These are phyloP conservation scores for Cebus imitator DNA, from an alignment of 2,113 vertebrate species.

Conservation along the genomic window DNA sequence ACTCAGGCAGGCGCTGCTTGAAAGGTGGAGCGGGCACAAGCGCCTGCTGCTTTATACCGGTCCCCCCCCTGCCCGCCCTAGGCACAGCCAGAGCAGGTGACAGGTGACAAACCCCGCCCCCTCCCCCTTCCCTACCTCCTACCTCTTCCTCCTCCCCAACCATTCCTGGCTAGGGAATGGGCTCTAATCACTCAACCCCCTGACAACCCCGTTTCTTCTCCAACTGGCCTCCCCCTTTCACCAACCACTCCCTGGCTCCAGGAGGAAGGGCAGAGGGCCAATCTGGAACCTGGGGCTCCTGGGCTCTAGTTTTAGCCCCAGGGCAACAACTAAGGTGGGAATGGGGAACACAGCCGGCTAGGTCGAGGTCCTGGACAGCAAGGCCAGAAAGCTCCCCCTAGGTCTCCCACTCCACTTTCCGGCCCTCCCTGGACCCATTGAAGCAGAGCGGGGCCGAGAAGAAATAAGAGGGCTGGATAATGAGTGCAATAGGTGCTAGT, in stretches of 20 bases:
- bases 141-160: constrained; percentile 55
- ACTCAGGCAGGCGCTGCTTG: neutral
- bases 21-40: constrained; percentile 28
- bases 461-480: neutral
- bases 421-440: neutral
- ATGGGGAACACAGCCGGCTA: neutral
- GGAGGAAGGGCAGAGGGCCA: neutral
- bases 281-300: neutral
- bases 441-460: neutral
- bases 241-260: constrained; percentile 5
- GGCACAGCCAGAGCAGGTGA: constrained; percentile 73
- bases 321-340: neutral
- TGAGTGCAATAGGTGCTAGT: neutral
- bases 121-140: constrained; percentile 31
- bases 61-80: constrained; percentile 34
- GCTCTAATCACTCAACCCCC: constrained; percentile 38
- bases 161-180: constrained; percentile 37
- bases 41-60: constrained; percentile 76
- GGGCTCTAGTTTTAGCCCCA: neutral
- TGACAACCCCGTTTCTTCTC: constrained; percentile 56
- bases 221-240: neutral
- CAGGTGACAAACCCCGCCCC: constrained; percentile 69
- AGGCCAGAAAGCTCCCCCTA: neutral
- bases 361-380: neutral
- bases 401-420: neutral